Evolutionary conservation across 2,113 vertebrate genomes (phyloP), one percentile per base, ranked within the genome.

Genomic region (Chionodraco myersi): DNA sequence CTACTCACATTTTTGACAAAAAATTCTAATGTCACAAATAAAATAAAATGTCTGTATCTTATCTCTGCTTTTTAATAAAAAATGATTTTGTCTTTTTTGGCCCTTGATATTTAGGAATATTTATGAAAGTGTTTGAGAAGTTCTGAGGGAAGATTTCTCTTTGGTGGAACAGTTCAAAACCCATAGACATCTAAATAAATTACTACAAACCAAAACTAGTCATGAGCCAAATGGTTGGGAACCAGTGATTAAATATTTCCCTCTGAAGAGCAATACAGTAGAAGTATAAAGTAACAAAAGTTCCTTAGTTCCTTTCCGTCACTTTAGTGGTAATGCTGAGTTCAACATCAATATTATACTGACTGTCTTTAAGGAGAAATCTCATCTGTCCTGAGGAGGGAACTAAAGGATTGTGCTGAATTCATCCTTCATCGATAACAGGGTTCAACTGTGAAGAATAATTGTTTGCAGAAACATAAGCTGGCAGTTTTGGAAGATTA

Each of bases 401-500:
- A 14, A 49, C 76, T 34, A 26, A 45, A 54, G 8, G 1, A 61
- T 15, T 5, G 1, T 16, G 26, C 23, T 30, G 16, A 79, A 48
- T 23, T 14, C 72, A 80, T 65, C 59, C 44, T 3, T 65, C 69
- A 66, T 23, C 63, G 60, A 61, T 49, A 75, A 41, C 11, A 62
- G 8, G 26, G 57, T 52, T 64, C 10, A 44, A 44, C 82, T 85
- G 71, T 82, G 75, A 79, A 75, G 82, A 72, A 69, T 72, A 88
- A 85, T 85, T 75, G 86, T 76, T 82, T 85, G 77, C 79, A 84
- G 82, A 54, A 57, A 74, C 71, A 64, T 60, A 72, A 82, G 56
- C 26, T 30, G 53, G 44, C 71, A 59, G 51, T 84, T 78, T 67
- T 26, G 60, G 60, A 47, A 48, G 77, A 77, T 74, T 73, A 72